Percentiles rank a stretch among this genome's conserved stretches.
Conservation (phyloP, 2,797 vertebrate species). For the Huso huso region DNA sequence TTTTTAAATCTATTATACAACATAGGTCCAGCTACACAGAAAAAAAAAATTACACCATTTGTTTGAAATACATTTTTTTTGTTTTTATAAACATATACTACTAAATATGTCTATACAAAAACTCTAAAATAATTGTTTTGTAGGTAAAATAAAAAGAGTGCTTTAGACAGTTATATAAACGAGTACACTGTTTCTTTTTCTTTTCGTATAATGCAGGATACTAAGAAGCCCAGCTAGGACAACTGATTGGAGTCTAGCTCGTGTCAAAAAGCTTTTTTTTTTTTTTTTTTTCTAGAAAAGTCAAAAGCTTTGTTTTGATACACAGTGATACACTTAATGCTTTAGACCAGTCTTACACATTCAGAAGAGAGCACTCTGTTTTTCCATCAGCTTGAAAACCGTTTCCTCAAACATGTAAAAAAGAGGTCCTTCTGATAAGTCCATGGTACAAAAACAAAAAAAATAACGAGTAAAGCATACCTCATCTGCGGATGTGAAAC, state of each 20-base stretch:
- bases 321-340: constrained; percentile 69
- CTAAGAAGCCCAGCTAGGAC: constrained; percentile 20
- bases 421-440: too few species aligned
- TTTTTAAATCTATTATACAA: constrained; percentile 39
- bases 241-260: constrained; percentile 35
- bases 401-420: too few species aligned
- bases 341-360: constrained; percentile 54
- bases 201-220: constrained; percentile 49
- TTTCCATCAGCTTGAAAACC: too few species aligned
- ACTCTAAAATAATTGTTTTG: constrained; percentile 67
- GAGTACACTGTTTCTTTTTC: constrained; percentile 30
- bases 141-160: constrained; percentile 64
- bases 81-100: constrained; percentile 59
- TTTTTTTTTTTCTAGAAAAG: not conserved
- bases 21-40: constrained; percentile 66
- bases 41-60: constrained; percentile 61
- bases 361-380: not conserved
- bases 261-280: constrained; percentile 23
- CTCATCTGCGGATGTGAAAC: constrained; percentile 42
- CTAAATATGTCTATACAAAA: constrained; percentile 73
- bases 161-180: constrained; percentile 60
- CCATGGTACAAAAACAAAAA: too few species aligned
- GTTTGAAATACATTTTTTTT: constrained; percentile 57
- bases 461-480: constrained; percentile 43
- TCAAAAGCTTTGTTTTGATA: constrained; percentile 39